Conservation (phyloP, 2,888 invertebrate genomes). For the Diarsia mendica region DNA sequence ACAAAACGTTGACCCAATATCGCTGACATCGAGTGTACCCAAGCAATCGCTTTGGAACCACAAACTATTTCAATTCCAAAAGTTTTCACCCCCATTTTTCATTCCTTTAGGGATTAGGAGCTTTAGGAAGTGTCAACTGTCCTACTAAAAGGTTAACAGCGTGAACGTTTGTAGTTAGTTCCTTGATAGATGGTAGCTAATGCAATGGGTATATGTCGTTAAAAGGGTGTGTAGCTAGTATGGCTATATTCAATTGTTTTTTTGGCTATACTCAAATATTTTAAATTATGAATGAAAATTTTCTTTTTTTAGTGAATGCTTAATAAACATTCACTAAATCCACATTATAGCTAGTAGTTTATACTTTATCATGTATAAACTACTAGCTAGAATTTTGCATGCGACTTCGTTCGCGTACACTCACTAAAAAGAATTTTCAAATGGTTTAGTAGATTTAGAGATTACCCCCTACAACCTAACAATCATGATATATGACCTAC, state of each 20-base stretch:
- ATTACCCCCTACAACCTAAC: too few species aligned
- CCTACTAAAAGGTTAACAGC: constrained; percentile 67
- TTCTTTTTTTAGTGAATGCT: too few species aligned
- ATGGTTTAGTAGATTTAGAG: too few species aligned
- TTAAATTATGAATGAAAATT: too few species aligned
- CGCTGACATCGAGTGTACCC: constrained; percentile 61
- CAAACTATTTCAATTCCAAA: constrained; percentile 81
- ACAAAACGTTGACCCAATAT: constrained; percentile 21
- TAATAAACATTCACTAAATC: too few species aligned
- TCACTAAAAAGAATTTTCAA: too few species aligned
- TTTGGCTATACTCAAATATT: too few species aligned
- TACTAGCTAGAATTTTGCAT: too few species aligned
- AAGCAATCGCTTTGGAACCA: constrained; percentile 68
- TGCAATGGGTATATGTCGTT: constrained; percentile 5
- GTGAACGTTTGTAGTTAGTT: constrained; percentile 46
- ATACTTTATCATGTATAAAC: too few species aligned
- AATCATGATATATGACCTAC: too few species aligned
- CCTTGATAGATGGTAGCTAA: constrained; percentile 43
- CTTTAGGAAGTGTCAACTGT: constrained; percentile 67
- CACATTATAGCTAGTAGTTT: too few species aligned
- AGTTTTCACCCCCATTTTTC: constrained; percentile 79
- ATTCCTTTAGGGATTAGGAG: constrained; percentile 75
- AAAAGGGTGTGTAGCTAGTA: background rate
- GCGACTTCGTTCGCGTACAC: too few species aligned
- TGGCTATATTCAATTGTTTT: constrained; percentile 4